These are phyloP conservation scores for Idaea straminata DNA, from an alignment of 2,888 invertebrate genomes.

Conservation along the genomic window DNA sequence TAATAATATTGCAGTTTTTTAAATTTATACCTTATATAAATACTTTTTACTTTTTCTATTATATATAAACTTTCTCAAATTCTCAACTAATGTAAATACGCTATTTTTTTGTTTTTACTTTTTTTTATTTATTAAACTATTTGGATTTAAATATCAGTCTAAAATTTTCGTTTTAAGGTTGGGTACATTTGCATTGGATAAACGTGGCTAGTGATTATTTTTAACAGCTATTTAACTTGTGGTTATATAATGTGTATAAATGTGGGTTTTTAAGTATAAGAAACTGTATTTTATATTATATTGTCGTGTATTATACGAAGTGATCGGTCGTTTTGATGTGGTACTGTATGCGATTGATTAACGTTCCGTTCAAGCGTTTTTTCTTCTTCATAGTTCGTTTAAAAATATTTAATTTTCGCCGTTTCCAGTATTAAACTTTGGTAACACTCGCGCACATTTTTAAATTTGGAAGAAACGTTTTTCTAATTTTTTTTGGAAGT, in stretches of 20 bases:
- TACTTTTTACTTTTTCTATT: constrained; percentile 42
- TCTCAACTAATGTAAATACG: constrained; percentile 79
- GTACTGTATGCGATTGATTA: constrained; percentile 40
- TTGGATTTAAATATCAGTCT: constrained; percentile 78
- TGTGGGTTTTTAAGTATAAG: constrained; percentile 36
- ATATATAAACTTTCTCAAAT: constrained; percentile 77
- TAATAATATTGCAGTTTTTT: constrained; percentile 43
- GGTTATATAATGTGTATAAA: constrained; percentile 66
- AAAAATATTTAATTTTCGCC: constrained; percentile 18
- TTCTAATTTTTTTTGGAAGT: constrained; percentile 25
- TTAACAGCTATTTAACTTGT: constrained; percentile 52
- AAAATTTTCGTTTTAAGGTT: constrained; percentile 76
- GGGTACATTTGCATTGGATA: constrained; percentile 70
- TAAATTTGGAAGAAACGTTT: constrained; percentile 19
- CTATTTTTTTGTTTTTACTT: constrained; percentile 52
- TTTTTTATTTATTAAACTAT: constrained; percentile 50
- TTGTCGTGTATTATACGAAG: constrained; percentile 61
- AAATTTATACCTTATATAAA: constrained; percentile 25
- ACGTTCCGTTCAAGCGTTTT: constrained; percentile 57
- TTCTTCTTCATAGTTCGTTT: constrained; percentile 73
- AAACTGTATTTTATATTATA: constrained; percentile 42
- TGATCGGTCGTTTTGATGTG: constrained; percentile 45
- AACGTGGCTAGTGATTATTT: constrained; percentile 54
- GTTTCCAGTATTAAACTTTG: constrained; percentile 18
- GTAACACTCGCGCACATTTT: constrained; percentile 25